phyloP scores from a whole-genome alignment of 2,888 invertebrate species.

The Meghimatium bilineatum region DNA sequence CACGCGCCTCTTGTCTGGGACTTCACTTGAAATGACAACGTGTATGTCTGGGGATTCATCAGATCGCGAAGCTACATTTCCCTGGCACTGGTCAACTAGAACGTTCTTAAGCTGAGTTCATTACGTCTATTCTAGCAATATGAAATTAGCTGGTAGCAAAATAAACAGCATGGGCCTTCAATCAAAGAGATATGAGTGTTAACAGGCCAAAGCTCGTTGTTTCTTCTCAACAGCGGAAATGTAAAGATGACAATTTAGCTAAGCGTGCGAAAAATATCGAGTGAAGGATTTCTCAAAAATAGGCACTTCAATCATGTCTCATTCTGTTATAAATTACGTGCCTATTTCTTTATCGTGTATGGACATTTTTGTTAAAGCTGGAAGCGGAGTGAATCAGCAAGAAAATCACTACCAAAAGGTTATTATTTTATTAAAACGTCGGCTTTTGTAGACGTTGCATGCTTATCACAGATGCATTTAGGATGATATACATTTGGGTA shows the following conservation, averaged over 20 bases:
- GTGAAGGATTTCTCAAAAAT: background rate
- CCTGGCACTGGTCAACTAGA: background rate
- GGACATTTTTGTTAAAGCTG: too few relatives aligned
- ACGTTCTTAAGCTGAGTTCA: background rate
- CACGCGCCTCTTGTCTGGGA: background rate
- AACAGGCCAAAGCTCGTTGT: background rate
- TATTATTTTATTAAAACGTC: background rate
- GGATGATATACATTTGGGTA: background rate
- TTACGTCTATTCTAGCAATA: background rate
- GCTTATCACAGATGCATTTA: background rate
- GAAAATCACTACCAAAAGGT: too few relatives aligned
- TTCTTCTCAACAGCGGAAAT: background rate
- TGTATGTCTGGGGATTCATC: background rate
- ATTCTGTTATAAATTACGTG: too few relatives aligned
- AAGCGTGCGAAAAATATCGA: background rate
- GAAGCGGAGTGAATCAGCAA: too few relatives aligned
- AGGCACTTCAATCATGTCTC: too few relatives aligned
- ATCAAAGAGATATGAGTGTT: background rate
- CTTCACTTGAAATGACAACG: background rate
- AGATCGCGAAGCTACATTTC: background rate
- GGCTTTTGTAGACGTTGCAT: background rate
- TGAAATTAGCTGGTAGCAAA: background rate
- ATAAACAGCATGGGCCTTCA: background rate
- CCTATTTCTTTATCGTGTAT: too few relatives aligned
- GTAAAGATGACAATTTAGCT: background rate